phyloP scores from a whole-genome alignment of 1,140 invertebrate genomes.

The Hesperophylax magnus region DNA sequence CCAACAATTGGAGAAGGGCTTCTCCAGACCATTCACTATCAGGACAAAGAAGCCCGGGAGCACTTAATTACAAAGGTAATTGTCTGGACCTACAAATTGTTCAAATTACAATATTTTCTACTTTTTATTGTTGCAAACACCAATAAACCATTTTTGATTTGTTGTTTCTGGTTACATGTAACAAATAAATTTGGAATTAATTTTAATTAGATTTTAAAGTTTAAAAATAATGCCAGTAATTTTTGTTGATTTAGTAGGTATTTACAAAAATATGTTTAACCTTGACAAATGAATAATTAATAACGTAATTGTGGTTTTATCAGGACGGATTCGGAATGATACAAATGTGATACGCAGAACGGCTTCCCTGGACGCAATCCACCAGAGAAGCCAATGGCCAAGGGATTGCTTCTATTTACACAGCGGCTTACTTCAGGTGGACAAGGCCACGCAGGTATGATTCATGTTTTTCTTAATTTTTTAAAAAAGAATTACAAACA shows the following conservation, averaged over 20 bases:
- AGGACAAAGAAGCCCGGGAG: slow-evolving; percentile 80
- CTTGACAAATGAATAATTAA: not conserved
- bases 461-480: too few relatives aligned
- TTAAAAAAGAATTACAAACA: too few relatives aligned
- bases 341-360: slow-evolving; percentile 79
- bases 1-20: slow-evolving; percentile 75
- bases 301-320: not conserved
- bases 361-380: slow-evolving; percentile 83
- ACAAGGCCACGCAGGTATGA: slow-evolving; percentile 83
- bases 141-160: too few relatives aligned
- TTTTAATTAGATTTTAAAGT: too few relatives aligned
- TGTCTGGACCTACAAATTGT: slow-evolving; percentile 6
- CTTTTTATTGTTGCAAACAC: slow-evolving; percentile 4
- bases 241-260: too few relatives aligned
- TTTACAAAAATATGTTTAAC: too few relatives aligned
- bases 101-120: slow-evolving; percentile 4
- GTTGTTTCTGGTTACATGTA: too few relatives aligned
- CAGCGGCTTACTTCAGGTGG: slow-evolving; percentile 77
- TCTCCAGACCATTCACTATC: slow-evolving; percentile 78
- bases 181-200: too few relatives aligned
- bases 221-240: too few relatives aligned
- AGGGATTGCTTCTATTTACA: slow-evolving; percentile 78
- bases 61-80: slow-evolving; percentile 79
- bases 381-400: slow-evolving; percentile 83
- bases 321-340: slow-evolving; percentile 76